phyloP scores from a whole-genome alignment of 2,888 invertebrate genomes.

The Nezara viridula region DNA sequence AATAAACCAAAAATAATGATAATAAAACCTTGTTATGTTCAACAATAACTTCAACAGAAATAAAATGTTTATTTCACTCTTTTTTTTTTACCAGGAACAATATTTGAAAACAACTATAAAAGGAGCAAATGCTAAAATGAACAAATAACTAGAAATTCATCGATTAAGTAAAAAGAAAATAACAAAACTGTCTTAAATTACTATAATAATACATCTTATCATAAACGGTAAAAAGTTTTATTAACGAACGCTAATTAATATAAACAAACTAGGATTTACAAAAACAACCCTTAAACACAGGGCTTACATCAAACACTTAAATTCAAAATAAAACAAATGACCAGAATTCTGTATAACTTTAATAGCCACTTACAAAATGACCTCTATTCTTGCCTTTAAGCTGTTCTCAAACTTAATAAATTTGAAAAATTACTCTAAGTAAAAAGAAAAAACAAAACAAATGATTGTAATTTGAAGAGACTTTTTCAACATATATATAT shows the following conservation, averaged over 20 bases:
- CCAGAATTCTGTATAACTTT: not conserved
- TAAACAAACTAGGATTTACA: not conserved
- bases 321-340: slow-evolving; percentile 13
- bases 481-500: not conserved
- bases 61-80: not conserved
- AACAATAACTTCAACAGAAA: not conserved
- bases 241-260: not conserved
- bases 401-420: not conserved
- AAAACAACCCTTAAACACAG: slow-evolving; percentile 1
- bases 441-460: not conserved
- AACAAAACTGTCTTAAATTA: not conserved
- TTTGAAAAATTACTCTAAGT: not conserved
- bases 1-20: not conserved
- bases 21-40: not conserved
- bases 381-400: not conserved
- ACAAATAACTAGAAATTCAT: not conserved
- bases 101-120: slow-evolving; percentile 2
- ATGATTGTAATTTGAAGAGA: not conserved
- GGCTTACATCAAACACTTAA: slow-evolving; percentile 27
- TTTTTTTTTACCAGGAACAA: slow-evolving; percentile 7
- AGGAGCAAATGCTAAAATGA: not conserved
- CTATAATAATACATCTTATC: not conserved
- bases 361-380: not conserved
- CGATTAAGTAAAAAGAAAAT: not conserved
- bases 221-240: not conserved